Conservation (phyloP, 2,888 invertebrate species). For the Prosopocoilus inquinatus region DNA sequence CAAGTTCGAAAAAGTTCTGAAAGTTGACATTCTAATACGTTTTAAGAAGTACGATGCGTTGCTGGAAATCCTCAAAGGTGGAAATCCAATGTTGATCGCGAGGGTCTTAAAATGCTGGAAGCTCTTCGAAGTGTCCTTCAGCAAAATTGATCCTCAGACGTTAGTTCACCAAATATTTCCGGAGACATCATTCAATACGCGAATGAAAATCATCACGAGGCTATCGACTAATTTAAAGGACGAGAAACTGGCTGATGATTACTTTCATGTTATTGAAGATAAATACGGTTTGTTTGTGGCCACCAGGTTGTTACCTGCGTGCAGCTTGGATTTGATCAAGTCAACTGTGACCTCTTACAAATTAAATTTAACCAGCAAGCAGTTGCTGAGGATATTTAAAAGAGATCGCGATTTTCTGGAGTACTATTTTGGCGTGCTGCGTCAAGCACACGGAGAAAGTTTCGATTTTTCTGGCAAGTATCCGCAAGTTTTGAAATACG, state of each 20-base stretch:
- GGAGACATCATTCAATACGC: slow-evolving; percentile 16
- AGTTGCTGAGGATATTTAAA: slow-evolving; percentile 20
- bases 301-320: slow-evolving; percentile 16
- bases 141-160: background rate
- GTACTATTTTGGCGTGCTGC: slow-evolving; percentile 15
- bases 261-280: slow-evolving; percentile 13
- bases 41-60: slow-evolving; percentile 15
- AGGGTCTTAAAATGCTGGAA: slow-evolving; percentile 17
- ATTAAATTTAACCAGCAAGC: slow-evolving; percentile 10
- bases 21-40: slow-evolving; percentile 15
- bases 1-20: slow-evolving; percentile 19
- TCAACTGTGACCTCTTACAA: slow-evolving; percentile 9
- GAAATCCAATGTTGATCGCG: slow-evolving; percentile 14
- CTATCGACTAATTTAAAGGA: slow-evolving; percentile 12
- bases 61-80: slow-evolving; percentile 16
- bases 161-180: slow-evolving; percentile 19
- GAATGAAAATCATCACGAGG: slow-evolving; percentile 17
- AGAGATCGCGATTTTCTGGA: slow-evolving; percentile 15
- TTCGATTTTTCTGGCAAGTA: background rate
- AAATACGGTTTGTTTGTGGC: slow-evolving; percentile 22
- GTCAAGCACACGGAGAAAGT: background rate
- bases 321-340: slow-evolving; percentile 15
- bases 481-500: slow-evolving; percentile 7
- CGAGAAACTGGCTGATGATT: slow-evolving; percentile 16
- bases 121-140: slow-evolving; percentile 11